Evolutionary conservation across 1,140 invertebrate genomes (phyloP).

Genomic region (Brachionus rubens): DNA sequence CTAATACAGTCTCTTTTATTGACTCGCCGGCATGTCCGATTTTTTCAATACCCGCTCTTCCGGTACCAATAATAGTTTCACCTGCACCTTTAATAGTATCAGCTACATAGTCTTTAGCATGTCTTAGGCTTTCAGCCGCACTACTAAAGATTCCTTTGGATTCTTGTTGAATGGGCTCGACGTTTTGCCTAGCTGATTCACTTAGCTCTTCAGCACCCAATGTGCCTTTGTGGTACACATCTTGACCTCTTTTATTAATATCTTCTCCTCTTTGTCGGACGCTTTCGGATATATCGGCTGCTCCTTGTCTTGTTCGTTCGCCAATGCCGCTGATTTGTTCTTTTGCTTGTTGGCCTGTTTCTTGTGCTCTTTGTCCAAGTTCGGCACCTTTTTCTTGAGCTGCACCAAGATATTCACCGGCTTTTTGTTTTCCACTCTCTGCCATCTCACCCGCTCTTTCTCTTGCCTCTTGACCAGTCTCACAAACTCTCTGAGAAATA

Average conservation of each 20-base stretch:
- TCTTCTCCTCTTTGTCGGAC: constrained; percentile 4
- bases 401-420: not conserved
- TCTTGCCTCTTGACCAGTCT: not conserved
- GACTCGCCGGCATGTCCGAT: constrained; percentile 4
- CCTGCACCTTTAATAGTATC: not conserved
- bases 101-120: constrained; percentile 4
- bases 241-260: constrained; percentile 7
- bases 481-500: not conserved
- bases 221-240: not conserved
- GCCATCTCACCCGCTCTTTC: not conserved
- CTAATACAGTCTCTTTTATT: constrained; percentile 18
- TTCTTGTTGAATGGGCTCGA: not conserved
- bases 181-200: not conserved
- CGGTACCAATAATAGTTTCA: constrained; percentile 14
- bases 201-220: not conserved
- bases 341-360: constrained; percentile 4
- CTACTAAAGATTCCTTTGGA: not conserved
- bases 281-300: not conserved
- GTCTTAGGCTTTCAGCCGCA: constrained; percentile 21
- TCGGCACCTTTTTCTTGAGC: constrained; percentile 21
- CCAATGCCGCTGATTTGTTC: not conserved
- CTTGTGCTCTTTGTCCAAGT: not conserved
- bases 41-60: constrained; percentile 4
- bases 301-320: not conserved
- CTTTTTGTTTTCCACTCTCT: constrained; percentile 6